These are phyloP conservation scores for Emesis furor DNA, from an alignment of 2,888 invertebrate genomes.

Conservation along the genomic window DNA sequence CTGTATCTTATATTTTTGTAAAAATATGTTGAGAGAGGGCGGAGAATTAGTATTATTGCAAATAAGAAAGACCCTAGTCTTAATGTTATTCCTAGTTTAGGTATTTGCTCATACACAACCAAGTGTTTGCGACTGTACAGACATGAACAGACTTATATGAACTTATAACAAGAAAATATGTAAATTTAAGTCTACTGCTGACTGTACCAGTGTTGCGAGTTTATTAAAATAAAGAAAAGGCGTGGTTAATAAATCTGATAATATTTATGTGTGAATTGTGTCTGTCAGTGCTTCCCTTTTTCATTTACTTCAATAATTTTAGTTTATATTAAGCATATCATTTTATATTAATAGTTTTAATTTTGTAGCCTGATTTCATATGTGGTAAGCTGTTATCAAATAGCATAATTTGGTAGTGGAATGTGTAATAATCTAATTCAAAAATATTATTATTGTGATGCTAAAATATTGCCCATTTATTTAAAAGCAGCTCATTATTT, in stretches of 20 bases:
- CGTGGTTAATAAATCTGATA: constrained; percentile 54
- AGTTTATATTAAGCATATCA: constrained; percentile 63
- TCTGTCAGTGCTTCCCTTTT: constrained; percentile 79
- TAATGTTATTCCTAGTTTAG: constrained; percentile 84
- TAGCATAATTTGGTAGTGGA: background rate
- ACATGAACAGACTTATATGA: background rate
- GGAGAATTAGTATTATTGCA: constrained; percentile 84
- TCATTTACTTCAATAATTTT: constrained; percentile 55
- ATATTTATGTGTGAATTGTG: constrained; percentile 59
- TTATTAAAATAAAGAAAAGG: constrained; percentile 27
- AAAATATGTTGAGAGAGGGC: constrained; percentile 75
- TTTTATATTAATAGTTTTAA: constrained; percentile 63
- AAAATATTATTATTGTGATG: too few species aligned
- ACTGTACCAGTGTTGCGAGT: constrained; percentile 72
- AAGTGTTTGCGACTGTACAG: constrained; percentile 75
- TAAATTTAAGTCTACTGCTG: constrained; percentile 7
- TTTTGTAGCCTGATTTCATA: background rate
- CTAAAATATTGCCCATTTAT: too few species aligned
- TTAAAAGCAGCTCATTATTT: too few species aligned
- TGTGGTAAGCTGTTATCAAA: background rate
- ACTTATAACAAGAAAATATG: constrained; percentile 6
- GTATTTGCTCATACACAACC: constrained; percentile 86
- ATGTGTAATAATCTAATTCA: background rate
- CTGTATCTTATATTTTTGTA: constrained; percentile 83
- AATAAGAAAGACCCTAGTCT: constrained; percentile 87